phyloP scores from a whole-genome alignment of 1,140 invertebrate genomes.

The Reticulitermes speratus region DNA sequence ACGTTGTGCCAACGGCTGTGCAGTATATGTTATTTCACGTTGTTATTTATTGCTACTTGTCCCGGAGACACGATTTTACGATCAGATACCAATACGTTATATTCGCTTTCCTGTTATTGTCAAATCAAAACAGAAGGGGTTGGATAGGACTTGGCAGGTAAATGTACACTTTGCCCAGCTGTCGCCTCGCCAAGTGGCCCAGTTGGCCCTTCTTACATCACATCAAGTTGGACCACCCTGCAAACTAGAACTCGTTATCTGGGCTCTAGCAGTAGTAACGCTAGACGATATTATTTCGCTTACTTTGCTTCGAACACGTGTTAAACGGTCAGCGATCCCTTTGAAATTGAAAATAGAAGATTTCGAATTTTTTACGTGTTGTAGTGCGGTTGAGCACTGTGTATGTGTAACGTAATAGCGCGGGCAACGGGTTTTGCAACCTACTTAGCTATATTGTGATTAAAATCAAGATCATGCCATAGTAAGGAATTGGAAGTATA shows the following conservation, averaged over 20 bases:
- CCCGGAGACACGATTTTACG: not conserved
- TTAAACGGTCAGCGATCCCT: slow-evolving; percentile 13
- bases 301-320: not conserved
- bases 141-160: not conserved
- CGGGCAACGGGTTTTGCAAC: not conserved
- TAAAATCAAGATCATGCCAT: not conserved
- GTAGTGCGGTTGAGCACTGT: not conserved
- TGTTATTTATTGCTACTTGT: not conserved
- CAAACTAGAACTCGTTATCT: not conserved
- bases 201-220: not conserved
- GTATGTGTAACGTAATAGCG: not conserved
- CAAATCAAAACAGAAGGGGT: not conserved
- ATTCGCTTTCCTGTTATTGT: not conserved
- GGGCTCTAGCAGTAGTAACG: not conserved
- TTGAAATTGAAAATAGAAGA: slow-evolving; percentile 4
- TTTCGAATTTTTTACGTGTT: not conserved
- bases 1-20: not conserved
- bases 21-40: too few species aligned
- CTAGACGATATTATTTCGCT: not conserved
- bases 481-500: not conserved
- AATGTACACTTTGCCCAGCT: not conserved
- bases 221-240: not conserved
- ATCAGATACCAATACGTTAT: not conserved
- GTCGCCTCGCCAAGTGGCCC: not conserved
- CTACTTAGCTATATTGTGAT: not conserved